Percentiles rank a stretch among this genome's conserved stretches.
phyloP scores from a whole-genome alignment of 2,797 vertebrate genomes.

The Oryzias sinensis region DNA sequence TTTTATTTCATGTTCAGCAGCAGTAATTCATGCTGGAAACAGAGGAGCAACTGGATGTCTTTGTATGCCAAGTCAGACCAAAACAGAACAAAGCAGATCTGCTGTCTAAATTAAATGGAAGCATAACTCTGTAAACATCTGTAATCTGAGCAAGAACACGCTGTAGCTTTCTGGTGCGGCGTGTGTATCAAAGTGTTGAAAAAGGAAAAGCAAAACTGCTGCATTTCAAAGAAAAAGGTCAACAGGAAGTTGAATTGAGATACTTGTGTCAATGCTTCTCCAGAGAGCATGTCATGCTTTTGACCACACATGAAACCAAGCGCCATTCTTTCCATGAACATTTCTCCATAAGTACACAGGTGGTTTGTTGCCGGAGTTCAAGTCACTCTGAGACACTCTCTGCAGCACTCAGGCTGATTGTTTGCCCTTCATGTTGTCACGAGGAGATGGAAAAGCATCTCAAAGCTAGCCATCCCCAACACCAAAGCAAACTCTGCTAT shows the following conservation, averaged over 20 bases:
- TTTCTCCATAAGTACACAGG: slow-evolving; percentile 6
- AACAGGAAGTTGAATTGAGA: background rate
- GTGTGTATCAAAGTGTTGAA: background rate
- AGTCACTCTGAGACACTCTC: slow-evolving; percentile 30
- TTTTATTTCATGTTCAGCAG: no score
- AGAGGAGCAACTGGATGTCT: no score
- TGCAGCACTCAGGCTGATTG: slow-evolving; percentile 22
- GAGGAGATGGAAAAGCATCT: background rate
- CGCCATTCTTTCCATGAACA: slow-evolving; percentile 5
- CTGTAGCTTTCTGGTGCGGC: no score
- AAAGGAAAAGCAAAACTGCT: background rate
- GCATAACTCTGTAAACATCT: no score
- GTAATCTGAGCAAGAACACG: no score
- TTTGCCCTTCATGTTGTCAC: slow-evolving; percentile 24
- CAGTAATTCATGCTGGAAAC: no score
- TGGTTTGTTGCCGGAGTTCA: slow-evolving; percentile 17
- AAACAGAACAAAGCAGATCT: no score
- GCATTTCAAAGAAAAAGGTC: background rate
- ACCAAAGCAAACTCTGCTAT: background rate
- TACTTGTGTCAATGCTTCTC: background rate
- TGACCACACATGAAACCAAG: background rate
- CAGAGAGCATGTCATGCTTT: background rate
- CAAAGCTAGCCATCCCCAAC: background rate
- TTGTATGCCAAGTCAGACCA: no score
- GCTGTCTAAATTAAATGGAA: no score